These are phyloP conservation scores for Chironomus tepperi DNA, from an alignment of 1,140 invertebrate species.

Conservation along the genomic window DNA sequence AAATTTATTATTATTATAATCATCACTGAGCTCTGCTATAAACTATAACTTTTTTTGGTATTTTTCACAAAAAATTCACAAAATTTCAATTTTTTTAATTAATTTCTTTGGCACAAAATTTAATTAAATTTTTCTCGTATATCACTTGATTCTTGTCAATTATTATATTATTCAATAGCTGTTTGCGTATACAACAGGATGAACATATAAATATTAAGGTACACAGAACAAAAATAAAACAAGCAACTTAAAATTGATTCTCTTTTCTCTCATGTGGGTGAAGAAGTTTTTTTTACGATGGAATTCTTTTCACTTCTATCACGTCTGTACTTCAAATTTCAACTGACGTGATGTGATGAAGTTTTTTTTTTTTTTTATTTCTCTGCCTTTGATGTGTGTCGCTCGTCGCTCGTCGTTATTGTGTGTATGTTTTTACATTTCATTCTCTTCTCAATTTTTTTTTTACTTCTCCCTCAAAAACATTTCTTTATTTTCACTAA, in stretches of 20 bases:
- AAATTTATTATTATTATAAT: no score
- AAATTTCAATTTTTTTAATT: neutral
- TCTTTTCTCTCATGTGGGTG: conserved; percentile 3
- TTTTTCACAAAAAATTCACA: neutral
- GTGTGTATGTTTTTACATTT: no score
- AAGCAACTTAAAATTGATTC: neutral
- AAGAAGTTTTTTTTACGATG: neutral
- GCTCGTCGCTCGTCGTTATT: conserved; percentile 2
- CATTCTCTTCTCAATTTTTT: no score
- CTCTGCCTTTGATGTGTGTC: neutral
- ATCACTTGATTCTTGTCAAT: neutral
- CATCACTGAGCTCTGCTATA: no score
- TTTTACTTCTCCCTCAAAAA: neutral
- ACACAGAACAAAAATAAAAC: neutral
- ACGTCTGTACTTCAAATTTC: conserved; percentile 23
- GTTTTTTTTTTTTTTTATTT: conserved; percentile 16
- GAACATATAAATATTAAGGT: neutral
- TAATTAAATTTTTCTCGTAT: neutral
- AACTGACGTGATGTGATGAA: conserved; percentile 23
- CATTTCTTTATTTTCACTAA: neutral
- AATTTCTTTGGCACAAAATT: conserved; percentile 3
- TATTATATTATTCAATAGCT: neutral
- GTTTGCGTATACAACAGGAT: neutral
- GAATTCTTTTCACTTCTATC: conserved; percentile 22
- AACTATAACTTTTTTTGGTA: neutral